Evolutionary conservation across 2,888 invertebrate species (phyloP).

Genomic region (Bhutanitis thaidina): DNA sequence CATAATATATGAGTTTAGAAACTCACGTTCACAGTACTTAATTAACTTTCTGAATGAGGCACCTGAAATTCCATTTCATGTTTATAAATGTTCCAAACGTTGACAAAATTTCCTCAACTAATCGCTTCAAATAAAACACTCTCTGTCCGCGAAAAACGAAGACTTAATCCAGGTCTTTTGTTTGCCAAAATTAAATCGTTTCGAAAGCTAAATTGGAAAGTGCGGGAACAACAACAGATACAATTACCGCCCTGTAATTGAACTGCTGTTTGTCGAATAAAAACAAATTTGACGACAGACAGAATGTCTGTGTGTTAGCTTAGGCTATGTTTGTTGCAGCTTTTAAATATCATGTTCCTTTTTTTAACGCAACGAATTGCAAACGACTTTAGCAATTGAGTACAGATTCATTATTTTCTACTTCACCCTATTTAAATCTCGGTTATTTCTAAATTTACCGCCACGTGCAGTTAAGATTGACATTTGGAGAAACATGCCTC

Average conservation of each 20-base stretch:
- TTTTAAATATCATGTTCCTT: too few species aligned
- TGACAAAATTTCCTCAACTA: conserved; percentile 1
- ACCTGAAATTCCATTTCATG: not conserved
- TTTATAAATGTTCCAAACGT: not conserved
- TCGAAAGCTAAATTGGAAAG: conserved; percentile 58
- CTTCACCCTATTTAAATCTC: too few species aligned
- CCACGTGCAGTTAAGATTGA: too few species aligned
- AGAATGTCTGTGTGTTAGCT: conserved; percentile 3
- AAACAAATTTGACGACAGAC: conserved; percentile 15
- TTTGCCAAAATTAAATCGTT: conserved; percentile 64
- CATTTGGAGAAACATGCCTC: too few species aligned
- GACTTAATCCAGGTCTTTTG: conserved; percentile 56
- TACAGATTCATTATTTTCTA: too few species aligned
- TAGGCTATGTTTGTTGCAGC: not conserved
- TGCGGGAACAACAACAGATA: conserved; percentile 33
- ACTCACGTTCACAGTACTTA: not conserved
- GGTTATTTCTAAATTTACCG: too few species aligned
- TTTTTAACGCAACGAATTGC: too few species aligned
- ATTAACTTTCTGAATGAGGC: conserved; percentile 7
- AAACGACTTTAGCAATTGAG: too few species aligned
- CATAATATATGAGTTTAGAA: conserved; percentile 8
- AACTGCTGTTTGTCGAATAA: conserved; percentile 26
- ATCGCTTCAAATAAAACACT: conserved; percentile 5
- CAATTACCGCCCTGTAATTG: conserved; percentile 27
- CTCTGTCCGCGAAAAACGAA: conserved; percentile 35